Evolutionary conservation across 2,888 invertebrate genomes (phyloP).

Genomic region (Lordiphosa andalusiaca): DNA sequence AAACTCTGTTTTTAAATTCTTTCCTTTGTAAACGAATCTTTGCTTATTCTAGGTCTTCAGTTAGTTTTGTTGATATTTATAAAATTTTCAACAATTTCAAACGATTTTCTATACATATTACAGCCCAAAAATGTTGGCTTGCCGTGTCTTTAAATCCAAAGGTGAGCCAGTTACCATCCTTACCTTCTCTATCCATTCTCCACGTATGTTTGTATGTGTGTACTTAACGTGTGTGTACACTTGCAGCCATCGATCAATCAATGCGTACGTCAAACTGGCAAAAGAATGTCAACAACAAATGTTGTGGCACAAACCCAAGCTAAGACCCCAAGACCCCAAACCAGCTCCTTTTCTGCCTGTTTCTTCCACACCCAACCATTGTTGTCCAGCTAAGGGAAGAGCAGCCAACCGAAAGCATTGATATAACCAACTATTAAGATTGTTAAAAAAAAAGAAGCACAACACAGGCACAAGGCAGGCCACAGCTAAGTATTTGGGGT

Average conservation of each 20-base stretch:
- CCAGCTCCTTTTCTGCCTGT: no score
- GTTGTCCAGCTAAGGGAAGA: conserved; percentile 12
- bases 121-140: no score
- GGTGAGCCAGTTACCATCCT: background rate
- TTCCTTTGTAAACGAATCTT: no score
- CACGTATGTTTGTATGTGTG: background rate
- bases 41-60: no score
- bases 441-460: conserved; percentile 41
- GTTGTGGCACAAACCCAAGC: conserved; percentile 29
- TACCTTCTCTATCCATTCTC: conserved; percentile 4
- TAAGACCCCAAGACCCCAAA: background rate
- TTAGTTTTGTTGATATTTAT: no score
- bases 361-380: conserved; percentile 6
- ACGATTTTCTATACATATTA: no score
- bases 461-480: conserved; percentile 38
- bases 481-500: conserved; percentile 29
- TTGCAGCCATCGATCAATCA: conserved; percentile 54
- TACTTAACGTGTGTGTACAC: conserved; percentile 16
- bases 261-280: conserved; percentile 51
- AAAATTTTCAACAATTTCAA: no score
- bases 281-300: conserved; percentile 60
- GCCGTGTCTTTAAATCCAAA: background rate
- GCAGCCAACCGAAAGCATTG: conserved; percentile 21
- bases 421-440: conserved; percentile 53
- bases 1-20: no score